These are phyloP conservation scores for Morbakka virulenta DNA, from an alignment of 30 jellyfish, hydroid and myxozoan genomes.

Conservation along the genomic window DNA sequence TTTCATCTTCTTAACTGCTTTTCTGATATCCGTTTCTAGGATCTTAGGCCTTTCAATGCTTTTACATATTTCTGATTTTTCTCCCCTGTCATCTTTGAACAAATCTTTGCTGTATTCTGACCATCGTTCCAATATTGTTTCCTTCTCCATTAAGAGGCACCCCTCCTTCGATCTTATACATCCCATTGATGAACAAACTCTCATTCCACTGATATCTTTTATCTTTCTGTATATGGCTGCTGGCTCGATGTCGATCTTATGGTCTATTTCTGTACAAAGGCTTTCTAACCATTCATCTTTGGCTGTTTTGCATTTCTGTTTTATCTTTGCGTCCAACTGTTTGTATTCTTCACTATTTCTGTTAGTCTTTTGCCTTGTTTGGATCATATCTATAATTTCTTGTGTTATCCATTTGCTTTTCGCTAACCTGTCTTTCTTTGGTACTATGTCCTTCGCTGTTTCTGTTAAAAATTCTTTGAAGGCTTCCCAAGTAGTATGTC, in stretches of 20 bases:
- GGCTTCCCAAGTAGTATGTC: background rate
- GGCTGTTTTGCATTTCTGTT: background rate
- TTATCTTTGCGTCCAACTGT: background rate
- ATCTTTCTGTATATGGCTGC: slow-evolving; percentile 1
- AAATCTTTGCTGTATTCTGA: too few species aligned
- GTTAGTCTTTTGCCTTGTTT: background rate
- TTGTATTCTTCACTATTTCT: background rate
- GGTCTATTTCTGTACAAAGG: slow-evolving; percentile 13
- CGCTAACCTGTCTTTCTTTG: slow-evolving; percentile 4
- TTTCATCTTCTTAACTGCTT: slow-evolving; percentile 30
- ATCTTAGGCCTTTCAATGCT: slow-evolving; percentile 19
- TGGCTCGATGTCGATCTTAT: background rate
- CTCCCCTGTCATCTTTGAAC: slow-evolving; percentile 19
- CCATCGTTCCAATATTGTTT: slow-evolving; percentile 7
- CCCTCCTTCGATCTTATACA: slow-evolving; percentile 13
- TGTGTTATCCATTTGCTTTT: slow-evolving; percentile 12
- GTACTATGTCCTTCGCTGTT: background rate
- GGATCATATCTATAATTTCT: slow-evolving; percentile 5
- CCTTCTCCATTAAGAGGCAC: slow-evolving; percentile 9
- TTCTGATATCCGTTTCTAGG: slow-evolving; percentile 1
- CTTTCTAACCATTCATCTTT: slow-evolving; percentile 6
- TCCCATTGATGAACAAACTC: slow-evolving; percentile 3
- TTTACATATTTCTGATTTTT: background rate
- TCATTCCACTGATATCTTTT: background rate
- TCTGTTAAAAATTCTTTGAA: background rate